A percentile compares a stretch with the other conserved stretches of the same genome.
These are phyloP conservation scores for Pristionchus maxplancki DNA, from an alignment of 2,888 invertebrate genomes.

Conservation along the genomic window DNA sequence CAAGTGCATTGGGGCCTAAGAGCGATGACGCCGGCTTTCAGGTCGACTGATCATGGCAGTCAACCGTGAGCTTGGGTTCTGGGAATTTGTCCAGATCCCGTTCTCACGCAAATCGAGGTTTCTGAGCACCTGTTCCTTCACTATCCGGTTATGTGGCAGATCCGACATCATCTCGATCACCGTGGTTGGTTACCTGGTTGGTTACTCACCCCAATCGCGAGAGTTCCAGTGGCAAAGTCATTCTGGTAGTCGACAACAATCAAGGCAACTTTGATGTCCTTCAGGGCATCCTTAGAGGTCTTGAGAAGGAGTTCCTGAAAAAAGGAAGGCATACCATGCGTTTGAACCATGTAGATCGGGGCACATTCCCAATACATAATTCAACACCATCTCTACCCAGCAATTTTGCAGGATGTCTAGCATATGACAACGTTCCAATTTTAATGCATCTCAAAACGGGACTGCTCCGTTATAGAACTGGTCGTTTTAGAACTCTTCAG, in stretches of 20 bases:
- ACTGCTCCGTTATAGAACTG: too few relatives aligned
- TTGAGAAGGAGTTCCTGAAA: neutral
- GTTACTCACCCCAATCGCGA: neutral
- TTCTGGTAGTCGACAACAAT: slow-evolving; percentile 46
- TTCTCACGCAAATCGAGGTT: neutral
- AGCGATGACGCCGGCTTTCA: neutral
- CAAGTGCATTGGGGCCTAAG: neutral
- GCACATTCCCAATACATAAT: too few relatives aligned
- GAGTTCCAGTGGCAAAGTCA: slow-evolving; percentile 1
- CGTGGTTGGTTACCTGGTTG: too few relatives aligned
- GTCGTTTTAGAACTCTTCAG: too few relatives aligned
- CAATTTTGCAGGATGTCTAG: too few relatives aligned
- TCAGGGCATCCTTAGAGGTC: neutral
- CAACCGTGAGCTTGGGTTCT: neutral
- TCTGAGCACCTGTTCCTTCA: too few relatives aligned
- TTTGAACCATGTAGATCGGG: too few relatives aligned
- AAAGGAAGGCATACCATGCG: neutral
- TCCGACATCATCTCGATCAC: too few relatives aligned
- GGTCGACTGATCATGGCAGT: neutral
- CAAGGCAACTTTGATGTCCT: slow-evolving; percentile 35
- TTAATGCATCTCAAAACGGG: too few relatives aligned
- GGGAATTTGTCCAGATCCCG: neutral
- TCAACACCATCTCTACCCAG: too few relatives aligned
- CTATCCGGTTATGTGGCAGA: too few relatives aligned
- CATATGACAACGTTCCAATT: too few relatives aligned